Base-by-base conservation (phyloP, 1,140 invertebrate species). In the Caenorhabditis tropicalis region DNA sequence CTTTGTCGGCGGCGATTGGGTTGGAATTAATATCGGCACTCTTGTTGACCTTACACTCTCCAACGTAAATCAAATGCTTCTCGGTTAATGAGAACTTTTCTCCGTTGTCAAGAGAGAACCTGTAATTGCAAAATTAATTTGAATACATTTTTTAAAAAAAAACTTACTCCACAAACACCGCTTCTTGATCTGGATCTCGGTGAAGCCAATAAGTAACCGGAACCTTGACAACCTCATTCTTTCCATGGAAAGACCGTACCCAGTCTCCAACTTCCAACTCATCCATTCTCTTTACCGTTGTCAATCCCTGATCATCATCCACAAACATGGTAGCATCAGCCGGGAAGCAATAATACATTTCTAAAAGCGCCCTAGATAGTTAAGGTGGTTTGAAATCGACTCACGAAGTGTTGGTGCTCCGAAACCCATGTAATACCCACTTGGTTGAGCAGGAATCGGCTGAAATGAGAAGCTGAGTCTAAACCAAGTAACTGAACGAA, bases 311-410 rank as follows among this genome's bases (percentile, higher is more conserved):
- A 24, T 43, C 10, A 3, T 43, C n/a, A 10, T 43, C 24, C 12
- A 46, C 33, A 46, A 19, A 1, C 0, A 74, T 36, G 1, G n/a
- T 43, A 46, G 65, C 65, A 46, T 74, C 65, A 24, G 19, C 36
- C 43, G 65, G 65, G 33, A 74, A 43, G 36, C 65, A 74, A 46
- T 74, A 74, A 21, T 74, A 74, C n/a, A 74, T n/a, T 74, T 74
- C 65, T 65, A 36, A 36, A 36, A 65, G 29, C n/a, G n/a, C n/a
- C n/a, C 39, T 43, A 29, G 24, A 58, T 19, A 19, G n/a, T n/a
- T n/a, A n/a, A n/a, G n/a, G n/a, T 33, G 2, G 7, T 65, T 2
- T 27, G 12, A 12, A 27, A 7, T 27, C 7, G 16, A 65, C 58
- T 16, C 19, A 65, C 58, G 58, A 33, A 74, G 36, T 74, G 65